phyloP scores from a whole-genome alignment of 2,797 vertebrate species.

The Pogoniulus pusillus region DNA sequence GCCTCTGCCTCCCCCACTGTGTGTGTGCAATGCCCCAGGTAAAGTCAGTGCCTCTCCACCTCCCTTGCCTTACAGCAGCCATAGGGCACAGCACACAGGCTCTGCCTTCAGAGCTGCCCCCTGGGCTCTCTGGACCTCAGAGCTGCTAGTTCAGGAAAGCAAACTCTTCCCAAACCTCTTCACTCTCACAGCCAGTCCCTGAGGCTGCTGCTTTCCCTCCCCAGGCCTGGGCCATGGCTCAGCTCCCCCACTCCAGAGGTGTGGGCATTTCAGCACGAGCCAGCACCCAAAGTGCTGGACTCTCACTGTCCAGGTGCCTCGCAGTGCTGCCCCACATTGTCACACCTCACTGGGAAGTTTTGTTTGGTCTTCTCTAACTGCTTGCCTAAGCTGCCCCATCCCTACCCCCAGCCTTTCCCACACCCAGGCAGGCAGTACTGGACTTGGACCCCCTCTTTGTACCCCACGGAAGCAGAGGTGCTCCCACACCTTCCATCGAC shows the following conservation, averaged over 20 bases:
- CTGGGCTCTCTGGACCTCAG: not conserved
- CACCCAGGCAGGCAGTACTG: not conserved
- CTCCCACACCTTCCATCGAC: not conserved
- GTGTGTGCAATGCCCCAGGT: not conserved
- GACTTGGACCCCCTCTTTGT: not conserved
- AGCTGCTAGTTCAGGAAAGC: not conserved
- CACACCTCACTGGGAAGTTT: not conserved
- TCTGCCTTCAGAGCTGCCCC: not conserved
- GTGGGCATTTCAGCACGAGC: not conserved
- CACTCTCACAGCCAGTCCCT: not conserved
- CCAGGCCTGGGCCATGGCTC: fast-evolving
- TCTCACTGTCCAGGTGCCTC: not conserved
- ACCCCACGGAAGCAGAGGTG: not conserved
- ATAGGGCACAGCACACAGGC: not conserved
- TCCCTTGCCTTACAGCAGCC: not conserved
- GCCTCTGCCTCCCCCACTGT: not conserved
- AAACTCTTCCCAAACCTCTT: not conserved
- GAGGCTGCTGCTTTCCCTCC: not conserved
- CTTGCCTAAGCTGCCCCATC: not conserved
- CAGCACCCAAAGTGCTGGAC: not conserved
- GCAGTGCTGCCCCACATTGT: not conserved
- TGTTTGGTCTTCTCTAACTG: not conserved
- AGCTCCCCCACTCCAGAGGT: fast-evolving
- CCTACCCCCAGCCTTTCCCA: not conserved
- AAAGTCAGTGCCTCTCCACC: not conserved